These are phyloP conservation scores for Montipora capricornis DNA, from an alignment of 64 coral and sea anemone species.

Conservation along the genomic window DNA sequence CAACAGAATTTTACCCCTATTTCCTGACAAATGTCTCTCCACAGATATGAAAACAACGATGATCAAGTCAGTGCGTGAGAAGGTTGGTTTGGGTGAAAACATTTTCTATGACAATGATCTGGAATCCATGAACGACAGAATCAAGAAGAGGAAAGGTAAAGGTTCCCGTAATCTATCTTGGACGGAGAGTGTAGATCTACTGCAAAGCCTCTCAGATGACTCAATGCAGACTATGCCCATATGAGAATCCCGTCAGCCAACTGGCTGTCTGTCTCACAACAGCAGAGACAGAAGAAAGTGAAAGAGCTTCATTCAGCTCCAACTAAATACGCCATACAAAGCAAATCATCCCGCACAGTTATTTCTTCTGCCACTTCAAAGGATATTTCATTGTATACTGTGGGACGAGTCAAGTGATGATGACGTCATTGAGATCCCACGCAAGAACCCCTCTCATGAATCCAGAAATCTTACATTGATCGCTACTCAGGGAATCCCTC, in stretches of 20 bases:
- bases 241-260: neutral
- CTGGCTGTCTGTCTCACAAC: neutral
- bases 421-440: neutral
- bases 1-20: constrained; percentile 7
- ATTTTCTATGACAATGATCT: neutral
- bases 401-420: neutral
- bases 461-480: neutral
- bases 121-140: neutral
- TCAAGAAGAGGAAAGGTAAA: neutral
- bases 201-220: neutral
- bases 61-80: neutral
- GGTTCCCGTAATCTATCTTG: neutral
- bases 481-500: neutral
- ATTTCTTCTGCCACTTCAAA: neutral
- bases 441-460: neutral
- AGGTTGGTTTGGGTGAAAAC: neutral
- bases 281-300: neutral
- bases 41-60: constrained; percentile 9
- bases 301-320: neutral
- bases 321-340: neutral
- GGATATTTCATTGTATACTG: neutral
- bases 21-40: neutral
- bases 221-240: neutral
- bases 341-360: neutral
- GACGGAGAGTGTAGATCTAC: neutral